A percentile compares a stretch with the other conserved stretches of the same genome.
These are phyloP conservation scores for Oxygymnocypris stewartii DNA, from an alignment of 2,113 vertebrate genomes.

Conservation along the genomic window DNA sequence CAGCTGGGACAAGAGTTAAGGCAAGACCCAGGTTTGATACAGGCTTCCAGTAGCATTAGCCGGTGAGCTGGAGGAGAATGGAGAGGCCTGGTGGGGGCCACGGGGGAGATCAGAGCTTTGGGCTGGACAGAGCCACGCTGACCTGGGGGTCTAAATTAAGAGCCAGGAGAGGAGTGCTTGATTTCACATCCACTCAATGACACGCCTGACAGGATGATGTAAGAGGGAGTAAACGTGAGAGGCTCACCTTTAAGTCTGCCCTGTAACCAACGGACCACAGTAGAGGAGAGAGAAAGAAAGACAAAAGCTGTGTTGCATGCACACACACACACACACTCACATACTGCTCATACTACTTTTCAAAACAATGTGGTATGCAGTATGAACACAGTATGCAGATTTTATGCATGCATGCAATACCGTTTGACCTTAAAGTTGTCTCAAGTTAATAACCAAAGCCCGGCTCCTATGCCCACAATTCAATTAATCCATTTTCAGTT, in stretches of 20 bases:
- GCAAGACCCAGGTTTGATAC: constrained; percentile 46
- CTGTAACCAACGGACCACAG: constrained; percentile 24
- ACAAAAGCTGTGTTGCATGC: background rate
- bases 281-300: constrained; percentile 10
- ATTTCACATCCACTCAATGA: constrained; percentile 54
- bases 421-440: constrained; percentile 4
- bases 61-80: constrained; percentile 38
- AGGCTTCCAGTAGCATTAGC: constrained; percentile 56
- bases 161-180: constrained; percentile 64
- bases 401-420: background rate
- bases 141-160: constrained; percentile 69
- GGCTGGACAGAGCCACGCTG: constrained; percentile 54
- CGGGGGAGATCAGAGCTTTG: constrained; percentile 28
- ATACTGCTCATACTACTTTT: background rate
- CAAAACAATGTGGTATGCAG: background rate
- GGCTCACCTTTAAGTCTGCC: constrained; percentile 41
- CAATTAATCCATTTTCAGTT: background rate
- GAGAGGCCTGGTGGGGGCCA: constrained; percentile 4
- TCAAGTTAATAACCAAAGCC: background rate
- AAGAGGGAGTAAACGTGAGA: constrained; percentile 52
- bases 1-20: constrained; percentile 44
- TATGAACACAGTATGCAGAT: constrained; percentile 2
- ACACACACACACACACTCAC: background rate
- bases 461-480: background rate
- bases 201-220: constrained; percentile 73